These are phyloP conservation scores for Anguilla marmorata DNA, from an alignment of 2,797 vertebrate species.

Conservation along the genomic window DNA sequence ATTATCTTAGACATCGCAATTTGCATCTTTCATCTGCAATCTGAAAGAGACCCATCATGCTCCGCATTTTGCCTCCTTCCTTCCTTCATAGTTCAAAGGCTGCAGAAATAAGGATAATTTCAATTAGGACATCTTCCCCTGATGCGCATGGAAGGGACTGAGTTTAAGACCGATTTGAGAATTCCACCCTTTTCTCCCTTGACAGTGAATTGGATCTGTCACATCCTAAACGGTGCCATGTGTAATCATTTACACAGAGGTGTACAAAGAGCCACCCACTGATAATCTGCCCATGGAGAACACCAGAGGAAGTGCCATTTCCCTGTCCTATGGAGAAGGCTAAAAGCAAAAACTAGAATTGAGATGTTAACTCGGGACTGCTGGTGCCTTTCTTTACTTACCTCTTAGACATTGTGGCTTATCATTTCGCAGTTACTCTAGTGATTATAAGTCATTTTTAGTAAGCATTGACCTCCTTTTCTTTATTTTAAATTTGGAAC, in stretches of 20 bases:
- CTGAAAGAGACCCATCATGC: constrained; percentile 53
- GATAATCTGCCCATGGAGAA: background rate
- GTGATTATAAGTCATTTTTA: background rate
- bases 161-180: constrained; percentile 61
- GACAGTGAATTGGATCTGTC: constrained; percentile 69
- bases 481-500: background rate
- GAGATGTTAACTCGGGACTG: background rate
- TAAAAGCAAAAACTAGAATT: background rate
- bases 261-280: constrained; percentile 30
- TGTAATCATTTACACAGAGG: constrained; percentile 54
- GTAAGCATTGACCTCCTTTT: background rate
- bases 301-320: background rate
- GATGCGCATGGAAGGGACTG: constrained; percentile 48
- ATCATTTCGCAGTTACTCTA: background rate
- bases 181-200: constrained; percentile 40
- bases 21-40: constrained; percentile 38
- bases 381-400: background rate
- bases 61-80: constrained; percentile 46
- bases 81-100: constrained; percentile 53
- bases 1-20: constrained; percentile 36
- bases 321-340: background rate
- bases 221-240: constrained; percentile 68
- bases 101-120: constrained; percentile 51
- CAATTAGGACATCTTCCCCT: constrained; percentile 51
- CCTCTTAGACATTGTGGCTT: background rate